Evolutionary conservation across 53 echinoderm and acorn worm genomes (phyloP).

Genomic region (Actinopyga echinites): DNA sequence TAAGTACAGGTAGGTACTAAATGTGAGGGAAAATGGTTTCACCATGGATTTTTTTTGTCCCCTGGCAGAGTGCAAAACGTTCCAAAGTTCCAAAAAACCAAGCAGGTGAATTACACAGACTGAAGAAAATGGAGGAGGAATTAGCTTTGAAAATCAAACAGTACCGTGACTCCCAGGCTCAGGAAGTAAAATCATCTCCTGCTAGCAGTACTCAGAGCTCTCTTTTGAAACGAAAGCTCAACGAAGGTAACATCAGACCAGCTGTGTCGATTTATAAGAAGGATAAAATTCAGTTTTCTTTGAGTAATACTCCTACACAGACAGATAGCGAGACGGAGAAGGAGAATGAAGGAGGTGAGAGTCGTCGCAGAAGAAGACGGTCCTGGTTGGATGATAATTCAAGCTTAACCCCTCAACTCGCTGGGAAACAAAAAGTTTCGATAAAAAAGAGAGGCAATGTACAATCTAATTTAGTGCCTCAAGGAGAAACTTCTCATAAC

Average conservation of each 20-base stretch:
- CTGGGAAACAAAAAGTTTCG: not conserved
- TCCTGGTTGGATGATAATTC: conserved; percentile 89
- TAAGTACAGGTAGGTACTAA: too few species aligned
- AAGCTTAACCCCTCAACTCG: conserved; percentile 76
- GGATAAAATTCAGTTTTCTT: conserved; percentile 75
- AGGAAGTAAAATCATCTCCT: not conserved
- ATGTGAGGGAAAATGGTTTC: too few species aligned
- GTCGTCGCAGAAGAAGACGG: conserved; percentile 45
- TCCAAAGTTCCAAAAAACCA: not conserved
- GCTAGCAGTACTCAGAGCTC: conserved; percentile 24
- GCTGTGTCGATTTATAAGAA: conserved; percentile 75
- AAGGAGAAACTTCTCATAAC: not conserved
- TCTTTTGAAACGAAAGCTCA: not conserved
- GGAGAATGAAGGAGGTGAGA: conserved; percentile 29
- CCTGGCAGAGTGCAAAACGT: not conserved
- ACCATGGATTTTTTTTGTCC: not conserved
- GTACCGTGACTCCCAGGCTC: conserved; percentile 52
- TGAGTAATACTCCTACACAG: conserved; percentile 46
- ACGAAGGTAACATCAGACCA: conserved; percentile 47
- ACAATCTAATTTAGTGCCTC: not conserved
- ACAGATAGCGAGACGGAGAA: conserved; percentile 50
- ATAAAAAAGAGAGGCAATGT: not conserved
- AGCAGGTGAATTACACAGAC: conserved; percentile 61
- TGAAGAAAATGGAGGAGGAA: conserved; percentile 79
- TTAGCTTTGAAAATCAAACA: conserved; percentile 71